Evolutionary conservation across 2,888 invertebrate genomes (phyloP), one percentile per base, ranked within the genome.

Genomic region (Lasioglossum zephyrum): DNA sequence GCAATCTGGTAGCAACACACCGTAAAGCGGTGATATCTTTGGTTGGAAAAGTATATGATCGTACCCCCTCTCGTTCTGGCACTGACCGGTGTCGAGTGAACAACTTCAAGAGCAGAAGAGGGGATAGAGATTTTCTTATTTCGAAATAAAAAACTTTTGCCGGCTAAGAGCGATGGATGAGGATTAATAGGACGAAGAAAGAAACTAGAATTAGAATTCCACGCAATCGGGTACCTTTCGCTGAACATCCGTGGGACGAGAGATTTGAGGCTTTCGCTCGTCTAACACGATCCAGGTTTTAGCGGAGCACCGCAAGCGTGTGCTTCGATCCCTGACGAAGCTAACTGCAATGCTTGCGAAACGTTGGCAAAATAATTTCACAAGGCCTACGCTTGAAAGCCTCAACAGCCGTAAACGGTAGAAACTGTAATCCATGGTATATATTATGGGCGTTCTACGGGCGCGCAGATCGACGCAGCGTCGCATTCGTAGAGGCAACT

Each of bases 401-500:
- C 53, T 53, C 53, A 53, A 53, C 22, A 22, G 53, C 22, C n/a
- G 22, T 53, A 8, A 22, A 22, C 22, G 22, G 9, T 53, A 53
- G 18, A 53, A 53, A 53, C 22, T 22, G 22, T 22, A 63, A 63
- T 63, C 26, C 60, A 26, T 63, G 26, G 60, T 13, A 82, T 31
- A 31, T 79, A 73, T 86, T 89, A 90, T 79, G 75, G 81, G 77
- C 81, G 73, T 86, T 89, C 88, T 89, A 90, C 82, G 86, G 81
- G 82, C 86, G 90, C 90, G 84, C 87, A 81, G 77, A 81, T 79
- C 84, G 82, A 87, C 84, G 81, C 86, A 83, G 84, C 86, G 85
- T 89, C 89, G 91, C 92, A 93, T 92, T 94, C 92, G 91, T 92
- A 93, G 93, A 94, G 92, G 92, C 93, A 94, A 94, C 92, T 93